A percentile compares a stretch with the other conserved stretches of the same genome.
Evolutionary conservation across 2,797 vertebrate genomes (phyloP).

Genomic region (Siniperca undulata): DNA sequence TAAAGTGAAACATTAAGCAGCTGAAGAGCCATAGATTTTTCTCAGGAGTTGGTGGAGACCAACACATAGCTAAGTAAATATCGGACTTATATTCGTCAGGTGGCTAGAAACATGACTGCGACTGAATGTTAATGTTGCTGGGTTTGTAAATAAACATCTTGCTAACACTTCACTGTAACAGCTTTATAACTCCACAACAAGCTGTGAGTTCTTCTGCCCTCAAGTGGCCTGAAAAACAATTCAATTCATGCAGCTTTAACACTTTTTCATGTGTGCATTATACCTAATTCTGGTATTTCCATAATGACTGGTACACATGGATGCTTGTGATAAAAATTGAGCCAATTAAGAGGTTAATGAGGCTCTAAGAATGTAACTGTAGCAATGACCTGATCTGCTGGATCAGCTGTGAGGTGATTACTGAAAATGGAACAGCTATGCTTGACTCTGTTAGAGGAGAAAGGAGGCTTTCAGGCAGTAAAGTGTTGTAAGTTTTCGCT

Average conservation of each 20-base stretch:
- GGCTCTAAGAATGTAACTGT: neutral
- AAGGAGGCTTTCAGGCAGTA: neutral
- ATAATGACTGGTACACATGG: neutral
- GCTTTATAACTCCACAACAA: neutral
- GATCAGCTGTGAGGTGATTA: conserved; percentile 6
- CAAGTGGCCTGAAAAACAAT: neutral
- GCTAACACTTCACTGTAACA: neutral
- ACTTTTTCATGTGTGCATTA: neutral
- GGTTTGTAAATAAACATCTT: neutral
- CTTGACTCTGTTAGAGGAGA: neutral
- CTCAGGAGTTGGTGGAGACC: neutral
- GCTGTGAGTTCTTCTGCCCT: neutral
- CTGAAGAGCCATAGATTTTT: no score
- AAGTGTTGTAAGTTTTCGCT: conserved; percentile 1
- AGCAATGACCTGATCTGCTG: neutral
- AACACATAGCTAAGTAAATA: neutral
- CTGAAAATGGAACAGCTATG: neutral
- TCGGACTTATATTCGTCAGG: neutral
- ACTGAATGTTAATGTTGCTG: neutral
- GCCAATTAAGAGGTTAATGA: conserved; percentile 2
- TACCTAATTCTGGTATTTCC: neutral
- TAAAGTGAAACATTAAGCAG: neutral
- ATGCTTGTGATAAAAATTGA: neutral
- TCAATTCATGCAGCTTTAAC: neutral
- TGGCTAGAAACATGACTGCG: neutral